Evolutionary conservation across 2,113 vertebrate species (phyloP).

Genomic region (Chrysemys picta): DNA sequence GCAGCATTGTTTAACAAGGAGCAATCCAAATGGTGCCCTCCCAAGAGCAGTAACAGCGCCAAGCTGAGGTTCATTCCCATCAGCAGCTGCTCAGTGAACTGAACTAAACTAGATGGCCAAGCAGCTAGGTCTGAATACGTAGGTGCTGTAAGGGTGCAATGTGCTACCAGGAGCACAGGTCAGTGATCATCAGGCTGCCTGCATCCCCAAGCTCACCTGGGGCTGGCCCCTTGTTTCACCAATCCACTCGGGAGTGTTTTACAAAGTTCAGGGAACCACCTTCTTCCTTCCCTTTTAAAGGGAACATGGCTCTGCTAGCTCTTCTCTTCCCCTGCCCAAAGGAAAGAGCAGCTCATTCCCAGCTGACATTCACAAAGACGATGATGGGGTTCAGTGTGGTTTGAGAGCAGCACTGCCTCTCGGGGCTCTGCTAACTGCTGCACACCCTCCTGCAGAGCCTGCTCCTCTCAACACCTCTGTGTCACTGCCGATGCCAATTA

Average conservation of each 20-base stretch:
- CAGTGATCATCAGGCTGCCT: not conserved
- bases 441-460: not conserved
- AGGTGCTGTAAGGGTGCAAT: not conserved
- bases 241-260: not conserved
- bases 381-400: not conserved
- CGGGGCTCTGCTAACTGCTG: not conserved
- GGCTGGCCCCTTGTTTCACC: not conserved
- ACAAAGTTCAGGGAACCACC: not conserved
- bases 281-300: not conserved
- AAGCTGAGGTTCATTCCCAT: not conserved
- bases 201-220: not conserved
- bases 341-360: not conserved
- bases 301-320: not conserved
- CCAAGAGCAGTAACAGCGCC: not conserved
- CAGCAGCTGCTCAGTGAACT: not conserved
- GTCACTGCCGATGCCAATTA: not conserved
- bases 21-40: too few species aligned
- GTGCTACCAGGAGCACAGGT: not conserved
- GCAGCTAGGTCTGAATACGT: fast-evolving
- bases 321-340: not conserved
- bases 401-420: not conserved
- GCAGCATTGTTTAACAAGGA: too few species aligned
- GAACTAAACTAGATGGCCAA: not conserved
- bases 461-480: not conserved
- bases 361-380: not conserved